Percentiles rank a stretch among this genome's conserved stretches.
Conservation (phyloP, 2,113 vertebrate genomes). For the Oceanites oceanicus region DNA sequence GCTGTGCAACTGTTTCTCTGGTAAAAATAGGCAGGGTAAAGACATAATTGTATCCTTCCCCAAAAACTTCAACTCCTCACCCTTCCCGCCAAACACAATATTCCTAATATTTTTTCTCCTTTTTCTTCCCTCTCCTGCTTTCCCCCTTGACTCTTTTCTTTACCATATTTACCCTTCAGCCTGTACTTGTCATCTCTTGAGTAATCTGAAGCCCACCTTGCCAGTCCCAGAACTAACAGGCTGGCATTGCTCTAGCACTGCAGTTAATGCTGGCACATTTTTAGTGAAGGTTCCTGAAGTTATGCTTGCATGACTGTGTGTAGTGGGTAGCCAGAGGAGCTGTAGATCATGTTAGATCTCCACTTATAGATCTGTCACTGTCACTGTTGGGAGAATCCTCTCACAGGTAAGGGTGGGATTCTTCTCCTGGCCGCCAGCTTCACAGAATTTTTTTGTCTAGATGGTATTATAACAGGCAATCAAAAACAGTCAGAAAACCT, state of each 20-base stretch:
- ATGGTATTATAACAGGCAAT: neutral
- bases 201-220: neutral
- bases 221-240: neutral
- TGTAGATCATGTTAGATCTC: neutral
- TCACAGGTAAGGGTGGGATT: neutral
- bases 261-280: neutral
- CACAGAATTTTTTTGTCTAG: neutral
- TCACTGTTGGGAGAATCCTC: neutral
- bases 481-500: neutral
- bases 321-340: neutral
- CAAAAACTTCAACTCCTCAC: neutral
- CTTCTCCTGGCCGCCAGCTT: neutral
- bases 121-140: neutral
- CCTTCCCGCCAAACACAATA: neutral
- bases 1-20: neutral
- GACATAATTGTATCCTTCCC: neutral
- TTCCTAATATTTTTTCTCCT: neutral
- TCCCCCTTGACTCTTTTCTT: neutral
- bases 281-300: neutral
- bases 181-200: neutral
- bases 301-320: neutral
- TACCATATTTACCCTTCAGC: neutral
- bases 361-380: neutral
- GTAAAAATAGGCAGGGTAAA: neutral
- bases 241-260: neutral